phyloP scores from a whole-genome alignment of 2,888 invertebrate species.

The Arrhopalites spinosus region DNA sequence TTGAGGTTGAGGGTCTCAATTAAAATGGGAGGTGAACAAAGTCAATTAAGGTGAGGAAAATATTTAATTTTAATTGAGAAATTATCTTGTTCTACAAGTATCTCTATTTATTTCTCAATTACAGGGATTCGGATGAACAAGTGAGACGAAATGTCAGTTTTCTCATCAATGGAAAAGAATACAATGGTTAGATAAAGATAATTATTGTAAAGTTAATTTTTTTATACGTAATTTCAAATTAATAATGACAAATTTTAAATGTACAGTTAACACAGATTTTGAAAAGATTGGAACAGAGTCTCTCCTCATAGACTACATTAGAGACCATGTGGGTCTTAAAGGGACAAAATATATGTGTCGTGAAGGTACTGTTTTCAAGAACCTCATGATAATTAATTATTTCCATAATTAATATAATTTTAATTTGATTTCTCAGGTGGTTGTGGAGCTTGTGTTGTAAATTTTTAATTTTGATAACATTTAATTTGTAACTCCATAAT shows the following conservation, averaged over 20 bases:
- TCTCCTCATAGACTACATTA: constrained; percentile 66
- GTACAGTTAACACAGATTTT: constrained; percentile 4
- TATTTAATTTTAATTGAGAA: no score
- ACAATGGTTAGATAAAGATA: background rate
- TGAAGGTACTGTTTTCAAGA: constrained; percentile 68
- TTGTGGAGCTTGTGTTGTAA: background rate
- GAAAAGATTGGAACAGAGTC: constrained; percentile 13
- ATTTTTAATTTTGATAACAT: background rate
- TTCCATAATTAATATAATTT: background rate
- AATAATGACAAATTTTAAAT: background rate
- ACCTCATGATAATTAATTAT: background rate
- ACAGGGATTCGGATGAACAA: no score
- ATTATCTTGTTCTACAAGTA: no score
- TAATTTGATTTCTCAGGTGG: background rate
- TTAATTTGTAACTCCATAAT: background rate
- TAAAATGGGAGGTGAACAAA: no score
- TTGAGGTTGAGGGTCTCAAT: no score
- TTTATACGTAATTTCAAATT: background rate
- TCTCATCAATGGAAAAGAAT: background rate
- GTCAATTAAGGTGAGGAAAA: no score
- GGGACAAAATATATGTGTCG: constrained; percentile 75
- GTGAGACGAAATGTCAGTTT: background rate
- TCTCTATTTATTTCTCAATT: no score
- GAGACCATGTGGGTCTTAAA: constrained; percentile 66
- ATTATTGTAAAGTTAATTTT: background rate